phyloP scores from a whole-genome alignment of 2,113 vertebrate species.

The Anthoscopus minutus region DNA sequence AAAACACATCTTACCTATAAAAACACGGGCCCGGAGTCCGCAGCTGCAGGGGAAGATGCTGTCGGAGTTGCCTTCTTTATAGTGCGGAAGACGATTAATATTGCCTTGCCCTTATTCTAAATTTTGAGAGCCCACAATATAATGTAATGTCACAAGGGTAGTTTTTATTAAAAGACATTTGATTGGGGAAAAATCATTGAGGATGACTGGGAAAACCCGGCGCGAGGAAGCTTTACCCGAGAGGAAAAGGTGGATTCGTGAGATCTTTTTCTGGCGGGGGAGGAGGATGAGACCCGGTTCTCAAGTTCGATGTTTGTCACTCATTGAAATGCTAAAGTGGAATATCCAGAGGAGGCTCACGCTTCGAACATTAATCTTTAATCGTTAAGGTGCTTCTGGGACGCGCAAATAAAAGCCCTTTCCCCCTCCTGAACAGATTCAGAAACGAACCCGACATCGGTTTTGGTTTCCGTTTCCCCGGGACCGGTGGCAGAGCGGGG shows the following conservation, averaged over 20 bases:
- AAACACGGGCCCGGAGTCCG: neutral
- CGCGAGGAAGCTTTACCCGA: neutral
- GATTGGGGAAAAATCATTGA: constrained; percentile 65
- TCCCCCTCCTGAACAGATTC: neutral
- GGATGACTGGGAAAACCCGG: neutral
- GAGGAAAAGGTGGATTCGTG: neutral
- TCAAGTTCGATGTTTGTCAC: neutral
- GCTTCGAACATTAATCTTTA: constrained; percentile 74
- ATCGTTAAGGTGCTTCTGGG: constrained; percentile 68
- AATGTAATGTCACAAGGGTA: constrained; percentile 76
- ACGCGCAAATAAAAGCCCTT: constrained; percentile 72
- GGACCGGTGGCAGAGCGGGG: neutral
- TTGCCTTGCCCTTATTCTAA: constrained; percentile 84
- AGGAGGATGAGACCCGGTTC: neutral
- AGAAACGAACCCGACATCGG: neutral
- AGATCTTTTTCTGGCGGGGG: neutral
- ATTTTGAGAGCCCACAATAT: constrained; percentile 80
- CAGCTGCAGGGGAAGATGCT: constrained; percentile 21
- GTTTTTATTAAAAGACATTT: constrained; percentile 84
- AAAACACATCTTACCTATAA: neutral
- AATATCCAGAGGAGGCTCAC: constrained; percentile 35
- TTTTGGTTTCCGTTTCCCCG: neutral
- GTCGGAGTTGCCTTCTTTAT: constrained; percentile 69
- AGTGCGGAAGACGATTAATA: constrained; percentile 81
- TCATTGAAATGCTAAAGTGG: constrained; percentile 31